phyloP scores from a whole-genome alignment of 1,140 invertebrate genomes.

The Papilio polytes region DNA sequence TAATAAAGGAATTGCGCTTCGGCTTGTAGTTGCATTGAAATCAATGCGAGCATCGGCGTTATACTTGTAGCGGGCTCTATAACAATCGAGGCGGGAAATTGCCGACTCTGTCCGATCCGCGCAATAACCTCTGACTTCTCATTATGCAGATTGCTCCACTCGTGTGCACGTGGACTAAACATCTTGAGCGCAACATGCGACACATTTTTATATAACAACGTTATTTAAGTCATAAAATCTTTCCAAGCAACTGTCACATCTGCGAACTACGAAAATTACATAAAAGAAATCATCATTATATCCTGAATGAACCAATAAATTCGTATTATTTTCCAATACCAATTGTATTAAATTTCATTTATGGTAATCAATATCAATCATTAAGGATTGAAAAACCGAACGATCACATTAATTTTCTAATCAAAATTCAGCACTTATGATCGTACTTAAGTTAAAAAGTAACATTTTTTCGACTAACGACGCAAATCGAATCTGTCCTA shows the following conservation, averaged over 20 bases:
- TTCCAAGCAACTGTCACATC: not conserved
- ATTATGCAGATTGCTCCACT: constrained; percentile 79
- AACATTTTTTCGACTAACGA: constrained; percentile 26
- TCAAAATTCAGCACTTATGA: not conserved
- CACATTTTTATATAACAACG: constrained; percentile 20
- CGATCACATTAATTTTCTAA: not conserved
- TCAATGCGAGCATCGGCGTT: constrained; percentile 60
- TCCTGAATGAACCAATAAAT: too few relatives aligned
- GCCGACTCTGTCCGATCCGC: constrained; percentile 69
- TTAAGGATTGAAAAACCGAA: not conserved
- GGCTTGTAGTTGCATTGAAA: constrained; percentile 51
- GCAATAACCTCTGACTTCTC: constrained; percentile 78
- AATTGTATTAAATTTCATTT: too few relatives aligned
- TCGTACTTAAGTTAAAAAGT: constrained; percentile 11
- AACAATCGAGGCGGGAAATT: constrained; percentile 75
- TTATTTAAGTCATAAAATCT: not conserved
- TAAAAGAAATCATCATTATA: too few relatives aligned
- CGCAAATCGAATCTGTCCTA: constrained; percentile 33
- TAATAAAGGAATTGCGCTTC: constrained; percentile 28
- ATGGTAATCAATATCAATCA: not conserved
- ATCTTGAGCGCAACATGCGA: constrained; percentile 52
- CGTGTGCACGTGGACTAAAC: constrained; percentile 70
- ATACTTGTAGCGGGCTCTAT: constrained; percentile 54
- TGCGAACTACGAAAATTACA: not conserved
- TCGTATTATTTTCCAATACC: too few relatives aligned